These are phyloP conservation scores for Charina bottae DNA, from an alignment of 2,113 vertebrate genomes.

Conservation along the genomic window DNA sequence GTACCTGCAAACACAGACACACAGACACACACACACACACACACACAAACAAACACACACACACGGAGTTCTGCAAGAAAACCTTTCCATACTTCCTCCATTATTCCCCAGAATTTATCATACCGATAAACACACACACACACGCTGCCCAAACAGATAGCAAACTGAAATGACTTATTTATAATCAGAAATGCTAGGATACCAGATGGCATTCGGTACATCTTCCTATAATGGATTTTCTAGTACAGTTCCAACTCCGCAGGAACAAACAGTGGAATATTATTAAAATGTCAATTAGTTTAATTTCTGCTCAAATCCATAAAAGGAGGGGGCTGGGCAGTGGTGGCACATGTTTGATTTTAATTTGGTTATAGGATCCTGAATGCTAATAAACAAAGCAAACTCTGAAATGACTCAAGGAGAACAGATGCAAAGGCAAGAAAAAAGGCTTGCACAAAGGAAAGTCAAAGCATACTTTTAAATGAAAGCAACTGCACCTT, in stretches of 20 bases:
- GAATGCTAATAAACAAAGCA: conserved; percentile 54
- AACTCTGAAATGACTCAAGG: conserved; percentile 54
- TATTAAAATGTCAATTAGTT: conserved; percentile 85
- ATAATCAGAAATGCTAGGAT: conserved; percentile 74
- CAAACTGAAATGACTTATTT: conserved; percentile 75
- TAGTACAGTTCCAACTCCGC: conserved; percentile 69
- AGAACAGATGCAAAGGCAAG: conserved; percentile 29
- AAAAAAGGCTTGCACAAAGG: neutral
- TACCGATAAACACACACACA: conserved; percentile 61
- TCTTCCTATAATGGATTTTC: conserved; percentile 72
- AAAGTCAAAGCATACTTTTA: conserved; percentile 51
- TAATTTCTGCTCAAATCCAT: conserved; percentile 76
- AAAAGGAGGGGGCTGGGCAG: conserved; percentile 58
- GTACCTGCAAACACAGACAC: neutral
- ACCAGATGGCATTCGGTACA: conserved; percentile 76
- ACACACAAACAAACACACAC: too few species aligned
- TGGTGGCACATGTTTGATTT: conserved; percentile 73
- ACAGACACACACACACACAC: too few species aligned
- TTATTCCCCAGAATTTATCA: conserved; percentile 57
- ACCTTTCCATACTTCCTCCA: conserved; percentile 16
- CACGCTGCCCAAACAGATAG: conserved; percentile 68
- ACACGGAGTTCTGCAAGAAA: conserved; percentile 33
- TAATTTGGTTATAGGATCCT: conserved; percentile 72
- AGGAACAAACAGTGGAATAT: conserved; percentile 78
- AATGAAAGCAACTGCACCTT: conserved; percentile 38